Conservation (phyloP, 1,140 invertebrate species). For the Drosophila seguyi region DNA sequence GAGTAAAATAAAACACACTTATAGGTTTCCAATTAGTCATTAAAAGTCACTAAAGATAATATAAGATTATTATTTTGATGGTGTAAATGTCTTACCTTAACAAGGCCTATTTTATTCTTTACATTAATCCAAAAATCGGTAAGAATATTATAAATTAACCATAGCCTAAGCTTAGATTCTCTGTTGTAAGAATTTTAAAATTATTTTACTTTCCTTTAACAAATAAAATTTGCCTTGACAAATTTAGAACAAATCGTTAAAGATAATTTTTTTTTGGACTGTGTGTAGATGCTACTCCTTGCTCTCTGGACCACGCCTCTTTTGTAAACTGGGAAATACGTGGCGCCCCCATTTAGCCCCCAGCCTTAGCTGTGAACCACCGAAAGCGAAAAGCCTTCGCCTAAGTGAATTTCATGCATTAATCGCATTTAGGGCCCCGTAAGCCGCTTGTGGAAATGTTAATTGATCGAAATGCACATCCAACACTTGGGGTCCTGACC, state of each 20-base stretch:
- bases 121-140: too few species aligned
- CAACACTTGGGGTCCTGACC: slow-evolving; percentile 45
- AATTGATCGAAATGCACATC: slow-evolving; percentile 74
- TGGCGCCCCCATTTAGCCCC: background rate
- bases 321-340: background rate
- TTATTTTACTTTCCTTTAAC: background rate
- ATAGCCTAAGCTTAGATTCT: too few species aligned
- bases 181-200: too few species aligned
- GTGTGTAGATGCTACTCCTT: background rate
- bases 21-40: too few species aligned
- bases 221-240: background rate
- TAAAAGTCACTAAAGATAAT: background rate
- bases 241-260: background rate
- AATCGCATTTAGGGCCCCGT: slow-evolving; percentile 63
- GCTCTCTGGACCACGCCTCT: background rate
- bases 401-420: slow-evolving; percentile 70
- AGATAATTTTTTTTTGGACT: background rate
- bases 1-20: too few species aligned
- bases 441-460: slow-evolving; percentile 65
- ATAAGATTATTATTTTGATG: too few species aligned
- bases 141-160: too few species aligned
- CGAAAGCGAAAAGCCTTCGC: slow-evolving; percentile 14
- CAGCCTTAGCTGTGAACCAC: background rate
- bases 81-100: too few species aligned
- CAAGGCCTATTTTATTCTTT: too few species aligned